Conservation (phyloP, 2,888 invertebrate species). For the Willowsia nigromaculata region DNA sequence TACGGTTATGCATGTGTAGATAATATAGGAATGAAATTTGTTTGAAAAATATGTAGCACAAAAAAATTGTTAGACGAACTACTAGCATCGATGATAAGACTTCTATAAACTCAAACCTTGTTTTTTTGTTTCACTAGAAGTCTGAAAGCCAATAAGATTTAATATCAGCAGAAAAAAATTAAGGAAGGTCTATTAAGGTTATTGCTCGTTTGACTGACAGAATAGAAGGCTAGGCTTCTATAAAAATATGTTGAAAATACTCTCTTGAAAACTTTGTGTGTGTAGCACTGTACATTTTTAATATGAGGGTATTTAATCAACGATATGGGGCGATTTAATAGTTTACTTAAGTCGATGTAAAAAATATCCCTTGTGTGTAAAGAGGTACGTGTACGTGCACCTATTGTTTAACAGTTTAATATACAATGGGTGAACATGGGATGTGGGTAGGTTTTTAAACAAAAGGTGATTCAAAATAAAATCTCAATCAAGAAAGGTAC, state of each 20-base stretch:
- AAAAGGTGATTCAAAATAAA: neutral
- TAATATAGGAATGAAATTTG: neutral
- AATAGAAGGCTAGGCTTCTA: neutral
- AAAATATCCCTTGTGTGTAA: neutral
- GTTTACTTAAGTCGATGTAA: neutral
- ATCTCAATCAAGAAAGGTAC: neutral
- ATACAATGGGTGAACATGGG: neutral
- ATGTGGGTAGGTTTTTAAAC: neutral
- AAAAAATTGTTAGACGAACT: neutral
- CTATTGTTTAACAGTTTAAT: neutral
- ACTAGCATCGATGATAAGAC: neutral
- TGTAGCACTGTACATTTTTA: neutral
- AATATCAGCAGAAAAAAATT: neutral
- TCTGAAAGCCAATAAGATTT: neutral
- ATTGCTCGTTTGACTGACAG: constrained; percentile 38
- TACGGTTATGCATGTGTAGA: neutral
- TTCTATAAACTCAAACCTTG: neutral
- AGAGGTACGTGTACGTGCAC: neutral
- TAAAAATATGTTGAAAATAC: neutral
- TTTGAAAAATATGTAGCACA: neutral
- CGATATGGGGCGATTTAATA: constrained; percentile 18
- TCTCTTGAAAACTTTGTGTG: neutral
- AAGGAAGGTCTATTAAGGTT: constrained; percentile 20
- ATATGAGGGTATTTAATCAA: neutral
- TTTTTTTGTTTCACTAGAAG: neutral